Conservation (phyloP, 2,888 invertebrate genomes). For the Tetragonula carbonaria region DNA sequence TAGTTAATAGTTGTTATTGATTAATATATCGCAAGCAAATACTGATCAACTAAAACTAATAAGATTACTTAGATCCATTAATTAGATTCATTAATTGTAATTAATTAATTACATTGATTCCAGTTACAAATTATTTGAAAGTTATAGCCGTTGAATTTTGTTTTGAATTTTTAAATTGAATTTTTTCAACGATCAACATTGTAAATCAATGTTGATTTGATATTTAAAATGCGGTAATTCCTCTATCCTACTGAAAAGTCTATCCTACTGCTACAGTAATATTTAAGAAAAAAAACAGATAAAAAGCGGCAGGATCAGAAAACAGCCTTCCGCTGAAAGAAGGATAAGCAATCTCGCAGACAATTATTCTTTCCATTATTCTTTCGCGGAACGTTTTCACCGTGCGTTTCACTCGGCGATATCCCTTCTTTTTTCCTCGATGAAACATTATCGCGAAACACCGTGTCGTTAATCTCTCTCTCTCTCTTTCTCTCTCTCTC, state of each 20-base stretch:
- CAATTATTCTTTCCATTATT: slow-evolving; percentile 4
- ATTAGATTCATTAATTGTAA: not conserved
- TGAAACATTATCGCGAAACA: slow-evolving; percentile 2
- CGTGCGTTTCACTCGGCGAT: not conserved
- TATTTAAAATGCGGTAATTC: not conserved
- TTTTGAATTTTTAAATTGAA: too few relatives aligned
- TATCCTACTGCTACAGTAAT: not conserved
- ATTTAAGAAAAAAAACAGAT: not conserved
- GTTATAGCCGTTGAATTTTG: too few relatives aligned
- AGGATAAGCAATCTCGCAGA: not conserved
- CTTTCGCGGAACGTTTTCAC: not conserved
- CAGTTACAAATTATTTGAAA: too few relatives aligned
- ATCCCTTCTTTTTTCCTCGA: not conserved
- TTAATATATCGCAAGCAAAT: not conserved
- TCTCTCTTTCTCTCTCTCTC: too few relatives aligned
- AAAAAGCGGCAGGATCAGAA: not conserved
- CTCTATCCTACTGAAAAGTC: not conserved
- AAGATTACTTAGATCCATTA: not conserved
- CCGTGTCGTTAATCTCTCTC: slow-evolving; percentile 41
- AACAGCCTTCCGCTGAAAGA: not conserved
- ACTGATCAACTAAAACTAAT: not conserved
- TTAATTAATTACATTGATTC: too few relatives aligned
- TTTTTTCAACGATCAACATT: too few relatives aligned
- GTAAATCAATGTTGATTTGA: too few relatives aligned
- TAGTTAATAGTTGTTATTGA: not conserved